Percentiles rank a stretch among this genome's conserved stretches.
phyloP scores from a whole-genome alignment of 2,797 vertebrate species.

The Hoplostethus atlanticus region DNA sequence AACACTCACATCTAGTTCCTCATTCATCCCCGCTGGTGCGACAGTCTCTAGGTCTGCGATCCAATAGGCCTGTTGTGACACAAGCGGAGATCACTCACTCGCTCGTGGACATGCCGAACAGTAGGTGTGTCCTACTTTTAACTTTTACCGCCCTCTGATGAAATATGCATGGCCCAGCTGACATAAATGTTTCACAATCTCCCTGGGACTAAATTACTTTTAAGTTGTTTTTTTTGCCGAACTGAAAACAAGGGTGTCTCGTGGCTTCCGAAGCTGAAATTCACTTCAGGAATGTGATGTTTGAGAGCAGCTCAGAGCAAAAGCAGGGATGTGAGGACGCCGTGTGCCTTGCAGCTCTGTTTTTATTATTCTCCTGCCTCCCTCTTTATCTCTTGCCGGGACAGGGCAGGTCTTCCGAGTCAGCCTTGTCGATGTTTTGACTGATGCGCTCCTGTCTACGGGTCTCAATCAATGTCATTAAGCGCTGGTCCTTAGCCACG shows the following conservation, averaged over 20 bases:
- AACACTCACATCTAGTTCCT: too few species aligned
- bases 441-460: background rate
- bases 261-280: constrained; percentile 24
- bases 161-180: constrained; percentile 61
- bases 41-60: too few species aligned
- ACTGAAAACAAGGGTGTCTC: constrained; percentile 47
- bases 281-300: constrained; percentile 35
- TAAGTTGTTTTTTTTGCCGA: constrained; percentile 35
- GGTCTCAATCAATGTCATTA: constrained; percentile 11
- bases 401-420: constrained; percentile 24
- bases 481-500: background rate
- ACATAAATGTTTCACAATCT: constrained; percentile 67
- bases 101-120: background rate
- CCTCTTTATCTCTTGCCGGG: background rate
- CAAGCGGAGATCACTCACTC: background rate
- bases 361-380: constrained; percentile 38
- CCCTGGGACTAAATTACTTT: constrained; percentile 63
- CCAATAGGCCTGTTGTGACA: background rate
- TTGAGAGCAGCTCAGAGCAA: constrained; percentile 22
- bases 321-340: constrained; percentile 22
- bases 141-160: constrained; percentile 48
- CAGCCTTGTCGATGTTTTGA: constrained; percentile 7
- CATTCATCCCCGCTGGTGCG: too few species aligned
- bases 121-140: constrained; percentile 56
- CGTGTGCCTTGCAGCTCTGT: constrained; percentile 30